Conservation (phyloP, 2,888 invertebrate species). For the Hypselothyrea guttata region DNA sequence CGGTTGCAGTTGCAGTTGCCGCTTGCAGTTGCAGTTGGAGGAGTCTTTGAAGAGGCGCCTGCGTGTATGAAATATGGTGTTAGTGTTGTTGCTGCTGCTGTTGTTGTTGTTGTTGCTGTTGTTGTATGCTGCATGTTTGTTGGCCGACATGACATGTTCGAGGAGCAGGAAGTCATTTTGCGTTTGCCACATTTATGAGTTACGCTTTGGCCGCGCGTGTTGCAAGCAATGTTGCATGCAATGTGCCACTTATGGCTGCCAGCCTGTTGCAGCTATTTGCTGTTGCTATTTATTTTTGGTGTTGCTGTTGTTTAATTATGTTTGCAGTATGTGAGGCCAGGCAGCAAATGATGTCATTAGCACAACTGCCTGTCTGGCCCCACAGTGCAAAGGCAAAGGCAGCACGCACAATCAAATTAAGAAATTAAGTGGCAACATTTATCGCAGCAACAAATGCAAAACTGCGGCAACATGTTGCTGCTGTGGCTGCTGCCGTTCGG, state of each 20-base stretch:
- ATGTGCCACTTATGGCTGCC: constrained; percentile 53
- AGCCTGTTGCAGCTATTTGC: constrained; percentile 6
- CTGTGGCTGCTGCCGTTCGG: constrained; percentile 18
- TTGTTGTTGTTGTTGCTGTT: constrained; percentile 24
- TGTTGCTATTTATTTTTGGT: constrained; percentile 14
- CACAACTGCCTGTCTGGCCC: constrained; percentile 17
- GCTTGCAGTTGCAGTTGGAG: constrained; percentile 18
- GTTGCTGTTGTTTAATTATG: constrained; percentile 35
- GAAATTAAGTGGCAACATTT: constrained; percentile 70
- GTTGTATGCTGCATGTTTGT: constrained; percentile 37
- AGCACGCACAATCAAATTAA: constrained; percentile 65
- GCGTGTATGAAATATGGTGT: constrained; percentile 40
- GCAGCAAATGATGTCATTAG: constrained; percentile 69
- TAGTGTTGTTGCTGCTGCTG: constrained; percentile 28
- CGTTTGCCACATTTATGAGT: constrained; percentile 75
- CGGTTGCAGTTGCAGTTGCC: constrained; percentile 10
- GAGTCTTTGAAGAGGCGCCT: constrained; percentile 26
- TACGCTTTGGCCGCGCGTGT: constrained; percentile 63
- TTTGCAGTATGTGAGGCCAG: constrained; percentile 35
- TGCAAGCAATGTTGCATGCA: constrained; percentile 63
- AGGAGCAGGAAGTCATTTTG: constrained; percentile 75
- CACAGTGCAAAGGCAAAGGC: constrained; percentile 43
- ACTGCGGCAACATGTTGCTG: constrained; percentile 59
- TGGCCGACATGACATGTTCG: constrained; percentile 66
- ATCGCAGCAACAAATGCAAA: constrained; percentile 25